Percentiles rank a stretch among this genome's conserved stretches.
Conservation (phyloP, 2,797 vertebrate genomes). For the Ctenopoma kingsleyae region DNA sequence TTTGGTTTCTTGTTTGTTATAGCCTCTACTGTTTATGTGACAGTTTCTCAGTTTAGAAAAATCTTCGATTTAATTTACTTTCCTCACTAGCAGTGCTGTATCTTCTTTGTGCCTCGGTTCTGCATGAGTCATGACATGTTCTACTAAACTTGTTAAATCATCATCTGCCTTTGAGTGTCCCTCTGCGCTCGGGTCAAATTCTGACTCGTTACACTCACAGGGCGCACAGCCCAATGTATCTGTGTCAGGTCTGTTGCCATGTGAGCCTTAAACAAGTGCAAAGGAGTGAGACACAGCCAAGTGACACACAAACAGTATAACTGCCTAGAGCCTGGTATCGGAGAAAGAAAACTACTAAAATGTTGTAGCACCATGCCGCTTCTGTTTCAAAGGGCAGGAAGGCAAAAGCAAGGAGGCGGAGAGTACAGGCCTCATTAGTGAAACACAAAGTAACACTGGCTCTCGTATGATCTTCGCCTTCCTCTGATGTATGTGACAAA, state of each 20-base stretch:
- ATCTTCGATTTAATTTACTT: constrained; percentile 13
- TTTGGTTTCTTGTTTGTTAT: constrained; percentile 23
- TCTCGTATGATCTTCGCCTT: constrained; percentile 78
- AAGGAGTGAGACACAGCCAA: constrained; percentile 48
- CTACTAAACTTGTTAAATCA: constrained; percentile 36
- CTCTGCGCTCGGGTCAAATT: constrained; percentile 24
- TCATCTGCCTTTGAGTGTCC: constrained; percentile 41
- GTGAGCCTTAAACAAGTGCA: constrained; percentile 52
- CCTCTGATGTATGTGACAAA: constrained; percentile 84
- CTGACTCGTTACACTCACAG: constrained; percentile 13
- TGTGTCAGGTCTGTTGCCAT: constrained; percentile 48
- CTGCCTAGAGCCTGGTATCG: constrained; percentile 40
- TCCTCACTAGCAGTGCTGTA: neutral
- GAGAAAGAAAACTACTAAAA: constrained; percentile 45
- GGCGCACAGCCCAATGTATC: constrained; percentile 28
- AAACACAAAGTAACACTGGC: constrained; percentile 78
- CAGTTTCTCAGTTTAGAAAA: constrained; percentile 23
- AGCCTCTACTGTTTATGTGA: constrained; percentile 10
- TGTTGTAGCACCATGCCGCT: constrained; percentile 54
- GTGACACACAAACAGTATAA: constrained; percentile 59
- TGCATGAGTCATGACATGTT: constrained; percentile 23
- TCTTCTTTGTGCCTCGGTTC: constrained; percentile 9
- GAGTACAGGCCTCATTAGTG: constrained; percentile 78
- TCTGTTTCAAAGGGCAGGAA: constrained; percentile 74
- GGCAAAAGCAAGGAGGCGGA: constrained; percentile 67